A percentile compares a stretch with the other conserved stretches of the same genome.
These are phyloP conservation scores for Heteromormyrus szaboi DNA, from an alignment of 2,797 vertebrate genomes.

Conservation along the genomic window DNA sequence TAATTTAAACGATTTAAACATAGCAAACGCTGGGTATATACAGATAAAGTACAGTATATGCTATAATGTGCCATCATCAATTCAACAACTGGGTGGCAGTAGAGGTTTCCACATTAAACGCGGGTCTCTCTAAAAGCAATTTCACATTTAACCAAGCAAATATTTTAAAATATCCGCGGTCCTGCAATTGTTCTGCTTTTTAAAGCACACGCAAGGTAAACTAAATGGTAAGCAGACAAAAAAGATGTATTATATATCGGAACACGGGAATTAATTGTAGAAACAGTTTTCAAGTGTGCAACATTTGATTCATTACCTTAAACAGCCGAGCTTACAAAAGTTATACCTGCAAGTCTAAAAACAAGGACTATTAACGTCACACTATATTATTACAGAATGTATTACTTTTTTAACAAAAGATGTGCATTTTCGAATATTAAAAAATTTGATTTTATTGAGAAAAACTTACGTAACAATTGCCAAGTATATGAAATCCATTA, in stretches of 20 bases:
- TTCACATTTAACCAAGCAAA: not conserved
- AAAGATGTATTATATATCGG: not conserved
- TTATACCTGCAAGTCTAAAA: not conserved
- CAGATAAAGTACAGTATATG: not conserved
- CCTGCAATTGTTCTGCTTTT: not conserved
- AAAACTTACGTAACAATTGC: not conserved
- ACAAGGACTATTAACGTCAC: not conserved
- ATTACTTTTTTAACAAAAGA: not conserved
- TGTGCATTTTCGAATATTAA: not conserved
- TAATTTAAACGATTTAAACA: not conserved
- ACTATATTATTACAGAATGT: not conserved
- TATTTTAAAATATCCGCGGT: not conserved
- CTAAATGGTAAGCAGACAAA: not conserved
- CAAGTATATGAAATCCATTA: not conserved
- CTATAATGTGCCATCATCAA: not conserved
- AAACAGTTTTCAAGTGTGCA: not conserved
- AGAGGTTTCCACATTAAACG: constrained; percentile 18
- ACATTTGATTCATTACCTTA: not conserved
- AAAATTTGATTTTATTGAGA: not conserved
- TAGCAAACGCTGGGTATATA: not conserved
- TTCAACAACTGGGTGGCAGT: constrained; percentile 25
- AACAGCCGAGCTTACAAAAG: not conserved
- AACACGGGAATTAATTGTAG: not conserved
- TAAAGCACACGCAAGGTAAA: not conserved
- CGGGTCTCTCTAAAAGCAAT: not conserved